Conservation (phyloP, 2,888 invertebrate species). For the Oegoconia quadripuncta region DNA sequence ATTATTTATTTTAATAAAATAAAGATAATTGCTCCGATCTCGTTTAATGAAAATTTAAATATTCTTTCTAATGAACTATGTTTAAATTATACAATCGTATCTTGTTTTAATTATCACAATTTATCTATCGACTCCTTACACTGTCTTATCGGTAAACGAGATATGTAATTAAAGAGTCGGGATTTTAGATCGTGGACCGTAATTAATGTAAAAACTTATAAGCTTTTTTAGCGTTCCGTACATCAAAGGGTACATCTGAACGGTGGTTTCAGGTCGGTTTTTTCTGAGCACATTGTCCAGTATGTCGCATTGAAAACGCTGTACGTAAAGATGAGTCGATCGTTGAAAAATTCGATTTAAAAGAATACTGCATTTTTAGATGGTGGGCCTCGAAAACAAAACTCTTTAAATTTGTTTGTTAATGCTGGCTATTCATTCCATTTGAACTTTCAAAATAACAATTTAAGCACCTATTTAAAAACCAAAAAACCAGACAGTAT, state of each 20-base stretch:
- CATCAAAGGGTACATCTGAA: no score
- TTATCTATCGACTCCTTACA: background rate
- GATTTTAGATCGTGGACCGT: no score
- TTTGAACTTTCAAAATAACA: no score
- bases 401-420: no score
- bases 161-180: no score
- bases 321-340: conserved; percentile 27
- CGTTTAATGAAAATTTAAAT: background rate
- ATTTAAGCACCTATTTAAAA: no score
- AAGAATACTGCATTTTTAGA: no score
- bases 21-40: no score
- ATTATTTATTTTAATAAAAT: no score
- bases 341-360: conserved; percentile 9
- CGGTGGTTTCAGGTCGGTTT: conserved; percentile 56
- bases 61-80: background rate
- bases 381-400: no score
- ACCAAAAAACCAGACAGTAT: no score
- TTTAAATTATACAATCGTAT: background rate
- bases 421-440: no score
- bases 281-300: conserved; percentile 60
- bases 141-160: background rate
- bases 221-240: background rate
- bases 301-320: conserved; percentile 23
- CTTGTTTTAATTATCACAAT: background rate
- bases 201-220: background rate